Base-by-base conservation (phyloP, 2,888 invertebrate genomes). In the Aproaerema taeniolella region DNA sequence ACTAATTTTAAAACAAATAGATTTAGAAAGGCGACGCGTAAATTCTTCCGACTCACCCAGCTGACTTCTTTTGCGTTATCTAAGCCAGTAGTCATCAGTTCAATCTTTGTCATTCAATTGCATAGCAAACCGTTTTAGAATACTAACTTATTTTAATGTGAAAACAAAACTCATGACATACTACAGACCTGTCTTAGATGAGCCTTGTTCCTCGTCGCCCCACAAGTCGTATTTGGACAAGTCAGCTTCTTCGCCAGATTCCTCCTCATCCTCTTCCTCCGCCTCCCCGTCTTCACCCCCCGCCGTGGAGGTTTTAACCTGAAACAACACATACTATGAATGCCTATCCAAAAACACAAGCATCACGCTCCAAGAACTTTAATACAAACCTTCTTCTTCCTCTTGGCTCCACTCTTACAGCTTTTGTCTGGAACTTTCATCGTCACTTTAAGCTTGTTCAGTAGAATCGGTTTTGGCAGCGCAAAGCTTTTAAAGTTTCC, bases 171-270 rank as follows among this genome's bases (percentile, higher is more conserved):
- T 12, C 25, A 14, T n/a, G n/a, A n/a, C n/a, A n/a, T 30, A 8
- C 52, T 50, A 46, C 50, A 51, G 45, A 74, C 77, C 79, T 46
- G 61, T 43, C 62, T 79, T 79, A 1, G 73, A 67, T 14, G 76
- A 67, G 34, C 67, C 71, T 47, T 86, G 73, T 42, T 88, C 90
- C 31, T 89, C 90, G 44, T 91, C 91, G 49, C 92, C 92, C 91
- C 92, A 93, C 30, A 94, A 79, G 64, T 93, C 93, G 68, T 94
- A 95, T 67, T 94, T 94, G 14, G 93, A 92, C 33, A 94, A 82
- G 69, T 94, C 93, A 8, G 89, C 92, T 38, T 87, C 86, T 39
- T 90, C 90, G 0, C 90, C 90, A 0, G 89, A 89, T 39, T 89
- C 89, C 35, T 88, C 88, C 5, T 90, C 90, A 0, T 89, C 90